Evolutionary conservation across 2,888 invertebrate species (phyloP), one percentile per base, ranked within the genome.

Genomic region (Dione vanillae): DNA sequence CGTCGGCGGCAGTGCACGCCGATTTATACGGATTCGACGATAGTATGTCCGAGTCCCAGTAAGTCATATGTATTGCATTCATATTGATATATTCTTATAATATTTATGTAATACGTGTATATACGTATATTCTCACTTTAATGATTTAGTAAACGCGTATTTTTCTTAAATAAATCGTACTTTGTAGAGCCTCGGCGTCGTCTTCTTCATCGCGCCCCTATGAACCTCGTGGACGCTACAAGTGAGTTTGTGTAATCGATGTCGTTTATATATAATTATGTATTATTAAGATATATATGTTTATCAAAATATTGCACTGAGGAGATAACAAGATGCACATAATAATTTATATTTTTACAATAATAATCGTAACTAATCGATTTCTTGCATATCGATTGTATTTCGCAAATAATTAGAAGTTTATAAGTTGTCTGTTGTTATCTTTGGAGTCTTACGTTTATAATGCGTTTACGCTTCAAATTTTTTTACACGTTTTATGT

Each of bases 201-300:
- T 37, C 56, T 16, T 56, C 56, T 11, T 37, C 16, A 11, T 56
- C 56, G 11, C 37, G 56, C 37, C 56, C 56, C 5, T 40, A 56
- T 40, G 56, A 56, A 16, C 56, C 56, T 7, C 56, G 56, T 40
- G 56, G 56, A 56, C 56, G 56, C 11, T 40, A 40, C 56, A 56
- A 40, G 56, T 56, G 56, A 56, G 56, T 56, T 16, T 1, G 8
- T 49, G 35, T n/a, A 35, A 35, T 56, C 56, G 56, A 37, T 37
- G 56, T 56, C 56, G 56, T 56, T 54, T 37, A 37, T 56, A 54
- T 54, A 35, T 49, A 19, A 19, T 9, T 54, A 27, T 52, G 27
- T 54, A 52, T 52, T 9, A 35, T 35, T 10, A 35, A n/a, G 35
- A 45, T 45, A 5, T 7, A 16, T 35, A 54, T 54, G n/a, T 35